Evolutionary conservation across 2,113 vertebrate species (phyloP).

Genomic region (Xiphorhynchus elegans): DNA sequence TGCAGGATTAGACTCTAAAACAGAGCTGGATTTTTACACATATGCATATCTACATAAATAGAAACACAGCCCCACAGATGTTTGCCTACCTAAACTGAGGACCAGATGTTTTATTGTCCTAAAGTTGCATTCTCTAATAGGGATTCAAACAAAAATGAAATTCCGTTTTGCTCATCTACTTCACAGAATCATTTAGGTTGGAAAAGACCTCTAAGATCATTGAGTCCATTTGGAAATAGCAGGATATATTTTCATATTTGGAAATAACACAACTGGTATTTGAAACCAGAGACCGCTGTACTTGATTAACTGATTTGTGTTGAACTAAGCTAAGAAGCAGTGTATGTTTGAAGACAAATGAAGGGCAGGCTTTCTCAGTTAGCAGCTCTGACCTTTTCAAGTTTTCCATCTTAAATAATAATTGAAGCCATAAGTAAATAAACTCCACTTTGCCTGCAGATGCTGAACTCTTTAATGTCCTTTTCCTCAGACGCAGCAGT

Average conservation of each 20-base stretch:
- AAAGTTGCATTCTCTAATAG: neutral
- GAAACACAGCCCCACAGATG: neutral
- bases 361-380: conserved; percentile 41
- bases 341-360: conserved; percentile 20
- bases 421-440: conserved; percentile 61
- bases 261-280: neutral
- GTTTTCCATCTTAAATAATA: conserved; percentile 65
- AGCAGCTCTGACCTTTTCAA: conserved; percentile 64
- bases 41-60: neutral
- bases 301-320: conserved; percentile 27
- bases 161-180: neutral
- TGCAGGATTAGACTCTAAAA: neutral
- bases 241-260: neutral
- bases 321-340: neutral
- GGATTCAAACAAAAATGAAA: neutral
- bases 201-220: neutral
- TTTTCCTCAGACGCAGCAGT: neutral
- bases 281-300: neutral
- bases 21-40: neutral
- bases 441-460: conserved; percentile 51
- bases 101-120: neutral
- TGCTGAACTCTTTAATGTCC: conserved; percentile 43
- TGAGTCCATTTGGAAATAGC: neutral
- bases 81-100: neutral
- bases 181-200: neutral